phyloP scores from a whole-genome alignment of 2,113 vertebrate genomes.

The Gymnocephalus cernua region DNA sequence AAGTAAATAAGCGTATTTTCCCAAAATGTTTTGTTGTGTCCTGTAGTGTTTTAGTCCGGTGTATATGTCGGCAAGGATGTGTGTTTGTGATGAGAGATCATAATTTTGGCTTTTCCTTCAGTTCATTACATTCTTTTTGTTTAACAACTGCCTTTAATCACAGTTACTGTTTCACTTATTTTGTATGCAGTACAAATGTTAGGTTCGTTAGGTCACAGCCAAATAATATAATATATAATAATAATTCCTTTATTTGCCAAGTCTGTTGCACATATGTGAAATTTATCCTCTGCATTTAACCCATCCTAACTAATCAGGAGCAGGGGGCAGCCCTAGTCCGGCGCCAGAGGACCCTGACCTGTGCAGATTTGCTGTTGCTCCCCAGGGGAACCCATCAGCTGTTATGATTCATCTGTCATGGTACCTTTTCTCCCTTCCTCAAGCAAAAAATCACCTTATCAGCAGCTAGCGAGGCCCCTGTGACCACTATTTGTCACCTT shows the following conservation, averaged over 20 bases:
- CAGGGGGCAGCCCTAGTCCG: too few species aligned
- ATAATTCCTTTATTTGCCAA: too few species aligned
- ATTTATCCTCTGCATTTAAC: too few species aligned
- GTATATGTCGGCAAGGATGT: background rate
- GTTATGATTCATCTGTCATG: constrained; percentile 50
- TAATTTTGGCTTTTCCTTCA: constrained; percentile 1
- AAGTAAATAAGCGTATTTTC: background rate
- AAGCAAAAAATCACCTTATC: constrained; percentile 65
- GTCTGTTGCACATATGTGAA: too few species aligned
- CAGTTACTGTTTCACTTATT: background rate
- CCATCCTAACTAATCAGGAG: too few species aligned
- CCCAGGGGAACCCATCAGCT: constrained; percentile 57
- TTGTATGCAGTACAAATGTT: background rate
- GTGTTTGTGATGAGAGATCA: background rate
- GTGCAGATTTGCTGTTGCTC: constrained; percentile 44
- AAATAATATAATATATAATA: constrained; percentile 12
- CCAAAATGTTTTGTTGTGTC: background rate
- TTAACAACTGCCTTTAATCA: background rate
- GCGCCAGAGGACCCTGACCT: constrained; percentile 10
- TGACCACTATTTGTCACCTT: constrained; percentile 64
- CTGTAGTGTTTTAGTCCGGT: background rate
- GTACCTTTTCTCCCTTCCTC: constrained; percentile 37
- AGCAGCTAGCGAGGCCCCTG: constrained; percentile 53
- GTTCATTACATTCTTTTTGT: background rate
- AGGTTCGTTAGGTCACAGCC: constrained; percentile 15